These are phyloP conservation scores for Odontamblyopus rebecca DNA, from an alignment of 2,797 vertebrate species.

Conservation along the genomic window DNA sequence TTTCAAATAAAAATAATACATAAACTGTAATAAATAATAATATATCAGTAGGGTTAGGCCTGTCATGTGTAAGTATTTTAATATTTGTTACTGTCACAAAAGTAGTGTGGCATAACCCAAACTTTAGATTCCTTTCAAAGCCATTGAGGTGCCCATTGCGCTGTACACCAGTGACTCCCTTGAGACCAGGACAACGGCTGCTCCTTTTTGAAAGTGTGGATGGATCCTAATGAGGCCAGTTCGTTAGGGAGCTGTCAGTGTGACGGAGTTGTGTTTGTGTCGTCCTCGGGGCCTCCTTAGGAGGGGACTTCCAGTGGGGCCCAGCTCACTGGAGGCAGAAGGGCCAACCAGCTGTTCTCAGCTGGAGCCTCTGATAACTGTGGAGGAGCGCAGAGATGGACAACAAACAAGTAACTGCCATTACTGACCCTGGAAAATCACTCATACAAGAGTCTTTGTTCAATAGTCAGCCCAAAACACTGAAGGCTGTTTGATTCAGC, in stretches of 20 bases:
- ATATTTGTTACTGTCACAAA: background rate
- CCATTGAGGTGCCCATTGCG: constrained; percentile 3
- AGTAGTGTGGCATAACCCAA: background rate
- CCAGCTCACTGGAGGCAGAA: constrained; percentile 66
- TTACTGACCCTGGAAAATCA: constrained; percentile 36
- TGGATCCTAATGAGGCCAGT: constrained; percentile 69
- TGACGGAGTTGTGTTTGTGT: constrained; percentile 58
- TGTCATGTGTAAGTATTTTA: no score
- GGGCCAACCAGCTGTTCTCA: constrained; percentile 82
- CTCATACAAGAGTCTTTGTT: constrained; percentile 14
- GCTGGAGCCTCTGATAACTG: constrained; percentile 77
- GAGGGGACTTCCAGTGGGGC: constrained; percentile 60
- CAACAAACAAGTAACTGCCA: constrained; percentile 66
- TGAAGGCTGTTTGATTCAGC: background rate
- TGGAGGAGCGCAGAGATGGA: constrained; percentile 67
- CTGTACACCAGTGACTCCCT: constrained; percentile 27
- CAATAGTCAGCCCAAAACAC: background rate
- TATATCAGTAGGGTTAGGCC: no score
- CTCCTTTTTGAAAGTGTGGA: constrained; percentile 66
- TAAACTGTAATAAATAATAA: no score
- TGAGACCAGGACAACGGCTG: constrained; percentile 47
- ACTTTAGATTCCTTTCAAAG: background rate
- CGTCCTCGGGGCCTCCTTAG: constrained; percentile 42
- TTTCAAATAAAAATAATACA: no score
- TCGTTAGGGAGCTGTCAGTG: constrained; percentile 61